phyloP scores from a whole-genome alignment of 2,888 invertebrate species.

The Meliscaeva auricollis region DNA sequence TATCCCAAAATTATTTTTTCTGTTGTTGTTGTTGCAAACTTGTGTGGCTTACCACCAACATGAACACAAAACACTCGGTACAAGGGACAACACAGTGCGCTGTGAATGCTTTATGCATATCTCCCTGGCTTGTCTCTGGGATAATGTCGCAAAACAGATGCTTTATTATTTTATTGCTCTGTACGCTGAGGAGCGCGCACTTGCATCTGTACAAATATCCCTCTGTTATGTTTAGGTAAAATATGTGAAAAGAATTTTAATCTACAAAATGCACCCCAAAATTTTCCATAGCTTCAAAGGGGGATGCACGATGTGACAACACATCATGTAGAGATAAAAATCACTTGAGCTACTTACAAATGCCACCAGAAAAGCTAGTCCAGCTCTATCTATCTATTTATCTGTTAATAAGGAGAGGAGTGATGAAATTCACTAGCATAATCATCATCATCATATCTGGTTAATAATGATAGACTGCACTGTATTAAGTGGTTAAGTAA shows the following conservation, averaged over 20 bases:
- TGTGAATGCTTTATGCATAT: neutral
- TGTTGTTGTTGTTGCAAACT: neutral
- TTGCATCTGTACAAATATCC: neutral
- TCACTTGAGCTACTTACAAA: conserved; percentile 30
- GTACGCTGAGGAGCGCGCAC: conserved; percentile 10
- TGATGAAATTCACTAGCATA: conserved; percentile 40
- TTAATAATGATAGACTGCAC: conserved; percentile 20
- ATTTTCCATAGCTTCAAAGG: neutral
- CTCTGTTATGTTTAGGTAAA: neutral
- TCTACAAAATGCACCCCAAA: conserved; percentile 53
- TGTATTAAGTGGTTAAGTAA: conserved; percentile 16
- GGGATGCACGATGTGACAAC: conserved; percentile 11
- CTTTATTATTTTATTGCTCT: conserved; percentile 71
- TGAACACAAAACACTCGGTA: no score
- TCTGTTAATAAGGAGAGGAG: conserved; percentile 56
- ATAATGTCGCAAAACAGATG: conserved; percentile 70
- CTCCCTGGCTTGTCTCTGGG: conserved; percentile 4
- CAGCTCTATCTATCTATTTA: neutral
- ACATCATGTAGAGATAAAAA: conserved; percentile 29
- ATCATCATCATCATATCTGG: conserved; percentile 25
- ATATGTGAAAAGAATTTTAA: conserved; percentile 53
- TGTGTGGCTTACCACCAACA: conserved; percentile 27
- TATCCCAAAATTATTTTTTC: conserved; percentile 13
- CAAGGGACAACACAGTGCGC: no score
- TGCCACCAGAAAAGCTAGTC: conserved; percentile 15